phyloP scores from a whole-genome alignment of 2,888 invertebrate genomes.

The Pocota personata region DNA sequence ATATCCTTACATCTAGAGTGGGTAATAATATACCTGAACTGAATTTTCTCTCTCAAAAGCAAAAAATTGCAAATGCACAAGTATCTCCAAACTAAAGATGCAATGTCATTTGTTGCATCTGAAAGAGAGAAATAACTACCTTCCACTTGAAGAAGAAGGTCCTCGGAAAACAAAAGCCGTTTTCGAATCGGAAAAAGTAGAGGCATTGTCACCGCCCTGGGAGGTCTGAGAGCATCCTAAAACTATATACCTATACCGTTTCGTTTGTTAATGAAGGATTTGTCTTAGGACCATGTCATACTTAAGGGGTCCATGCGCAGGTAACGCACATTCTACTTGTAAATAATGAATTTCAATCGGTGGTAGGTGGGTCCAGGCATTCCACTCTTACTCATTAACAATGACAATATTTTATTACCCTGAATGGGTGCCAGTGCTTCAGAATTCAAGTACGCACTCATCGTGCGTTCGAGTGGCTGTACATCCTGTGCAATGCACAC shows the following conservation, averaged over 20 bases:
- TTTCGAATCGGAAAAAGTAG: constrained; percentile 34
- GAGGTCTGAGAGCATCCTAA: constrained; percentile 52
- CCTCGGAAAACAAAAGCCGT: constrained; percentile 54
- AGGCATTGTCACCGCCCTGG: constrained; percentile 48
- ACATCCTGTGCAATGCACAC: constrained; percentile 26
- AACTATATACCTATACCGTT: constrained; percentile 20
- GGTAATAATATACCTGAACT: constrained; percentile 26
- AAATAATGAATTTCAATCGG: constrained; percentile 24
- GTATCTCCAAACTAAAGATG: constrained; percentile 10
- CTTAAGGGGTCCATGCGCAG: constrained; percentile 38
- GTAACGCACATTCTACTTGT: constrained; percentile 23
- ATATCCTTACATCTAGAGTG: constrained; percentile 35
- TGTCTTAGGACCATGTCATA: constrained; percentile 44
- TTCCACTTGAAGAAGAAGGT: constrained; percentile 48
- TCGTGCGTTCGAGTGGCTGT: constrained; percentile 8
- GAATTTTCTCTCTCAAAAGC: background rate
- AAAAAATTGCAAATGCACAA: background rate
- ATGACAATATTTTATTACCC: constrained; percentile 60
- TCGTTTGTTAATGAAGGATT: constrained; percentile 41
- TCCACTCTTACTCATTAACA: constrained; percentile 37
- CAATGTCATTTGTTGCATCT: constrained; percentile 49
- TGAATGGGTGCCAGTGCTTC: constrained; percentile 43
- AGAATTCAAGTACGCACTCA: constrained; percentile 58
- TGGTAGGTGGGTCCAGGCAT: constrained; percentile 9
- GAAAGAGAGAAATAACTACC: background rate